Conservation (phyloP, 2,113 vertebrate genomes). For the Terrapene triunguis region DNA sequence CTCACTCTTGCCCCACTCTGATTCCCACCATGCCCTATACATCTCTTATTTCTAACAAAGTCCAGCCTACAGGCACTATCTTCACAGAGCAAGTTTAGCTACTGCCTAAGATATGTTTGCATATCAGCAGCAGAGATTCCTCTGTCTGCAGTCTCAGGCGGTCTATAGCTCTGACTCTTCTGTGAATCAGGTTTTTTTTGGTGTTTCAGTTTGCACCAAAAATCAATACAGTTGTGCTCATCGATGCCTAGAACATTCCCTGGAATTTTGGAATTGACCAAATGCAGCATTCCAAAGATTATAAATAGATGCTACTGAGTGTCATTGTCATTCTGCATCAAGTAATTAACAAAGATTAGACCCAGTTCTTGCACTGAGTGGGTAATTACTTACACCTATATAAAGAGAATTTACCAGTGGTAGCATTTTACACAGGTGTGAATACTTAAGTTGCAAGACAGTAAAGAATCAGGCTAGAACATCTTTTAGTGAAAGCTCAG, state of each 20-base stretch:
- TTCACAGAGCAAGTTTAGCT: too few species aligned
- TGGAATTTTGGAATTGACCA: neutral
- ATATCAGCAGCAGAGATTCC: too few species aligned
- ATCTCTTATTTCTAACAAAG: too few species aligned
- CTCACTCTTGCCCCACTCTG: too few species aligned
- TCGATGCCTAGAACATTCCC: neutral
- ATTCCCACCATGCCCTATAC: too few species aligned
- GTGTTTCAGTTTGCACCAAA: neutral
- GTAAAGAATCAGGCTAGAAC: neutral
- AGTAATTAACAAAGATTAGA: neutral
- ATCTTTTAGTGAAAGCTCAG: neutral
- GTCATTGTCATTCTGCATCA: neutral
- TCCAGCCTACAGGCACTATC: too few species aligned
- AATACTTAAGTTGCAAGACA: neutral
- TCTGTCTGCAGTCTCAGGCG: too few species aligned
- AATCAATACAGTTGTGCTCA: neutral
- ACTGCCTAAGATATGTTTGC: too few species aligned
- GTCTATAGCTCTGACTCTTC: too few species aligned
- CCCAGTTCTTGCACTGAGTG: neutral
- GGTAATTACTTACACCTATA: neutral
- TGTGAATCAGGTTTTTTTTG: neutral
- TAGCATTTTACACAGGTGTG: neutral
- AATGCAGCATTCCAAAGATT: neutral
- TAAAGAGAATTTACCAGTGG: neutral
- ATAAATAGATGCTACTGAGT: neutral